phyloP scores from a whole-genome alignment of 2,797 vertebrate genomes.

The Schizopygopsis malacanthus region DNA sequence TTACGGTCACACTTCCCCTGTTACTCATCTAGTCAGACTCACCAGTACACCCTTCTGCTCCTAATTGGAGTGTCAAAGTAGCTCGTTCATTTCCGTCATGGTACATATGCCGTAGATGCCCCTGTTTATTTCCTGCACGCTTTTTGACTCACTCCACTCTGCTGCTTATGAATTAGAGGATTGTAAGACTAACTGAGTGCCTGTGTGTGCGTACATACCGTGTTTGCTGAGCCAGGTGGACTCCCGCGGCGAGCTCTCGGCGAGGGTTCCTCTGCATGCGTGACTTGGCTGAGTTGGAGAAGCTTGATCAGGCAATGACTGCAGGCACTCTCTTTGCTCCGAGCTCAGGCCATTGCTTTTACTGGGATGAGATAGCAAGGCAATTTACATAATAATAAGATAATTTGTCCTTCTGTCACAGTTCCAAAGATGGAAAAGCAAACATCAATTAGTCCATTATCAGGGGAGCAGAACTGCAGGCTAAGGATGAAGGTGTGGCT shows the following conservation, averaged over 20 bases:
- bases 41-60: not conserved
- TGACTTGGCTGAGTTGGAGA: conserved; percentile 41
- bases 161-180: conserved; percentile 19
- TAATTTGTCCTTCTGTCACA: conserved; percentile 59
- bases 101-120: conserved; percentile 18
- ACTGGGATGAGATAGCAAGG: conserved; percentile 48
- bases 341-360: conserved; percentile 49
- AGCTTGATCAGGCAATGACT: conserved; percentile 42
- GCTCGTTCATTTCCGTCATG: conserved; percentile 38
- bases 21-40: conserved; percentile 17
- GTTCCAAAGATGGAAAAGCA: conserved; percentile 51
- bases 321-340: conserved; percentile 35
- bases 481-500: conserved; percentile 9
- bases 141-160: conserved; percentile 38
- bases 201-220: conserved; percentile 12
- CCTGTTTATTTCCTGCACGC: conserved; percentile 36
- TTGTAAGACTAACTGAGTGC: conserved; percentile 20
- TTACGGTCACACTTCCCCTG: conserved; percentile 32
- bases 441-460: conserved; percentile 58
- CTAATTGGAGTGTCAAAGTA: conserved; percentile 46
- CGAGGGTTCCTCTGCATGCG: conserved; percentile 32
- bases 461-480: conserved; percentile 10
- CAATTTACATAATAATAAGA: conserved; percentile 61
- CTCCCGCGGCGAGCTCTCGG: conserved; percentile 20
- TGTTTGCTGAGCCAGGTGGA: conserved; percentile 38